A percentile compares a stretch with the other conserved stretches of the same genome.
phyloP scores from a whole-genome alignment of 1,140 invertebrate genomes.

The Drosophila suzukii region DNA sequence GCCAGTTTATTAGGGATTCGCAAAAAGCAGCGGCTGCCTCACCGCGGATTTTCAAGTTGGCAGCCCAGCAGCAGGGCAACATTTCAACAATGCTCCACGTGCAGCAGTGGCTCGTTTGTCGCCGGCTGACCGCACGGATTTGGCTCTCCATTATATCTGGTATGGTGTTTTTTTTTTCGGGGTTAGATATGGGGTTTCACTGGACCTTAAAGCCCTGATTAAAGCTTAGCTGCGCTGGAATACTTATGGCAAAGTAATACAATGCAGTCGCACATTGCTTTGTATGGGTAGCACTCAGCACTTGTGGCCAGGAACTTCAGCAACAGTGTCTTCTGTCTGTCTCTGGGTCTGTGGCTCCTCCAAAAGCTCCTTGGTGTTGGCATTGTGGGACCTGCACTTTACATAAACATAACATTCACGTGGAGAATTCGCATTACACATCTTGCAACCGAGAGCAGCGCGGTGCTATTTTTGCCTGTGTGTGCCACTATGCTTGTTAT shows the following conservation, averaged over 20 bases:
- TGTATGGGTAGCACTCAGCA: slow-evolving; percentile 39
- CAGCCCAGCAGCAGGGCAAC: slow-evolving; percentile 12
- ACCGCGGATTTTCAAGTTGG: slow-evolving; percentile 47
- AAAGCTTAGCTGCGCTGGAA: slow-evolving; percentile 26
- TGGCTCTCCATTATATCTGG: slow-evolving; percentile 19
- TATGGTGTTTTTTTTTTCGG: neutral
- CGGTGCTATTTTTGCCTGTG: slow-evolving; percentile 63
- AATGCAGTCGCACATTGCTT: slow-evolving; percentile 29
- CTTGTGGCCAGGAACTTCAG: slow-evolving; percentile 63
- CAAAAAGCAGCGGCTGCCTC: slow-evolving; percentile 35
- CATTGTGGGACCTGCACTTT: slow-evolving; percentile 75
- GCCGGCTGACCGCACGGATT: slow-evolving; percentile 24
- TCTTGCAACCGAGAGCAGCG: slow-evolving; percentile 52
- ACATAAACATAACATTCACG: slow-evolving; percentile 83
- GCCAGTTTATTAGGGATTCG: slow-evolving; percentile 54
- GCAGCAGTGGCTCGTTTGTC: slow-evolving; percentile 18
- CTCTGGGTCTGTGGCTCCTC: neutral
- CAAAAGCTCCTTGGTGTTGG: slow-evolving; percentile 7
- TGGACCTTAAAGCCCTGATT: slow-evolving; percentile 57
- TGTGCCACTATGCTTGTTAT: slow-evolving; percentile 45
- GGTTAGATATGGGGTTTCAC: neutral
- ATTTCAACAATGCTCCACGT: slow-evolving; percentile 19
- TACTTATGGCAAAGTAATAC: neutral
- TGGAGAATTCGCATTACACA: slow-evolving; percentile 78
- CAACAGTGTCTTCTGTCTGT: slow-evolving; percentile 28